Evolutionary conservation across 2,797 vertebrate species (phyloP).

Genomic region (Myotis findleyi): DNA sequence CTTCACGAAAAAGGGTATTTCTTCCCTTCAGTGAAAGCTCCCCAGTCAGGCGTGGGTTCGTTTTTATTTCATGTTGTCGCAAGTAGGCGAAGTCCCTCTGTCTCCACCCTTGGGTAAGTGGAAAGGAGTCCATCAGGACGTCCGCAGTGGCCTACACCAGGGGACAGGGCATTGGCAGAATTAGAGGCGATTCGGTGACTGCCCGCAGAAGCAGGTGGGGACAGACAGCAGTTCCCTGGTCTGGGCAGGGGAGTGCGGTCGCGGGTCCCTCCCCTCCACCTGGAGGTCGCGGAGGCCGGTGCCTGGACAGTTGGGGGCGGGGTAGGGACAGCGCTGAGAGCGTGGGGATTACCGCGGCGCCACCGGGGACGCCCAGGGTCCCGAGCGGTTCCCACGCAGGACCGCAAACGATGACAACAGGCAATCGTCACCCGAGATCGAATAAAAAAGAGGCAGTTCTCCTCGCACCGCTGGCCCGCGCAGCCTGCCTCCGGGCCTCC

Average conservation of each 20-base stretch:
- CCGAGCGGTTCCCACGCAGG: conserved; percentile 60
- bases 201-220: conserved; percentile 71
- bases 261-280: conserved; percentile 48
- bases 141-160: neutral
- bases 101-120: conserved; percentile 63
- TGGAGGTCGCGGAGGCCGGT: neutral
- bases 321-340: conserved; percentile 49
- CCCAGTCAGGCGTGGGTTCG: neutral
- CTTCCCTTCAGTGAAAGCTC: neutral
- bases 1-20: conserved; percentile 41
- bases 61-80: conserved; percentile 13
- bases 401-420: conserved; percentile 67
- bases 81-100: conserved; percentile 41
- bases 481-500: neutral
- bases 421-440: neutral
- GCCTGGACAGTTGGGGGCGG: conserved; percentile 29
- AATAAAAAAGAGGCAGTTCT: conserved; percentile 26
- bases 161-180: neutral
- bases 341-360: conserved; percentile 61
- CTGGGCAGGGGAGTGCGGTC: neutral
- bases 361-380: conserved; percentile 37
- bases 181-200: neutral
- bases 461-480: neutral
- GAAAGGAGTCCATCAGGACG: neutral
- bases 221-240: neutral